Percentiles rank a stretch among this genome's conserved stretches.
Conservation (phyloP, 2,797 vertebrate species). For the Pipistrellus kuhlii region DNA sequence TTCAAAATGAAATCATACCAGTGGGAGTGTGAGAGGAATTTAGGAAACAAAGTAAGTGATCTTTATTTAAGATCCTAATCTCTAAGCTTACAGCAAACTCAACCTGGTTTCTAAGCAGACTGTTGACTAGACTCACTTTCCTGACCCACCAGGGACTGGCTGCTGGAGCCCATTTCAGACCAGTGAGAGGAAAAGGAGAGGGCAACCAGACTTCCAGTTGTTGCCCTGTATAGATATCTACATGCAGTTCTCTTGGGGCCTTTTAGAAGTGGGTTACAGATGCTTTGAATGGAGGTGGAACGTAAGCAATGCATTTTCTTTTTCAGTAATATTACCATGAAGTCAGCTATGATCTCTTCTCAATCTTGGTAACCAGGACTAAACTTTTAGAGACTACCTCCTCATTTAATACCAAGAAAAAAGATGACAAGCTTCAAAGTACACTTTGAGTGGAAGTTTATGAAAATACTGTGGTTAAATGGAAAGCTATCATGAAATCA, state of each 20-base stretch:
- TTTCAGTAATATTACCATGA: neutral
- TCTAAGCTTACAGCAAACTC: neutral
- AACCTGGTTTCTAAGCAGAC: neutral
- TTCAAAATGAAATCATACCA: conserved; percentile 1
- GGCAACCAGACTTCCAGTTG: neutral
- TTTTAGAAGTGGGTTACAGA: neutral
- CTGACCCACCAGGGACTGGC: neutral
- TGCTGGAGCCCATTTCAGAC: neutral
- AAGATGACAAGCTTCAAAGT: conserved; percentile 62
- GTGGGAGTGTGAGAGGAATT: conserved; percentile 24
- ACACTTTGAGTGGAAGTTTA: conserved; percentile 62
- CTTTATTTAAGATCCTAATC: conserved; percentile 35
- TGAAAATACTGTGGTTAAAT: conserved; percentile 44
- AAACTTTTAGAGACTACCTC: neutral
- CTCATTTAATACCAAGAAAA: conserved; percentile 23
- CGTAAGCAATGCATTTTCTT: neutral
- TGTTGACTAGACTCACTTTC: neutral
- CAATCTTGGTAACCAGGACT: conserved; percentile 24
- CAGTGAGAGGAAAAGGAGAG: neutral
- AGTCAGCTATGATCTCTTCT: neutral
- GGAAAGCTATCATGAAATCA: conserved; percentile 50
- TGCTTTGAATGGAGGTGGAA: neutral
- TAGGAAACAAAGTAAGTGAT: conserved; percentile 14
- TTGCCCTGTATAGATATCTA: neutral
- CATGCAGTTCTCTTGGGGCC: neutral